Conservation (phyloP, 2,113 vertebrate species). For the Coryphaenoides rupestris region DNA sequence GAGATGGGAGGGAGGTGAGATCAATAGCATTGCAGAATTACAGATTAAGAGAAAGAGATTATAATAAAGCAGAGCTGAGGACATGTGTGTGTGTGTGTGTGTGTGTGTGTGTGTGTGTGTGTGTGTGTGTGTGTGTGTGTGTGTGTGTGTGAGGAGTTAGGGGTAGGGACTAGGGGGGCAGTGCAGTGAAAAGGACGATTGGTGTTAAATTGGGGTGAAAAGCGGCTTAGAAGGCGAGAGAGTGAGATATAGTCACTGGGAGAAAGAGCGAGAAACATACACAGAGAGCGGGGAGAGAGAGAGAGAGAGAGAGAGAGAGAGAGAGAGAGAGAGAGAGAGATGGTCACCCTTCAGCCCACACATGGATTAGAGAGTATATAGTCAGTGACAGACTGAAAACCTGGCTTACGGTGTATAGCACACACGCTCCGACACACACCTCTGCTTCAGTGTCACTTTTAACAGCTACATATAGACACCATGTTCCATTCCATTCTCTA, state of each 20-base stretch:
- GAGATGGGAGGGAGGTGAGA: constrained; percentile 7
- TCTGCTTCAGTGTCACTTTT: constrained; percentile 13
- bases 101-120: constrained; percentile 17
- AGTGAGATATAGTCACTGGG: constrained; percentile 33
- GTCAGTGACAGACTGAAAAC: constrained; percentile 57
- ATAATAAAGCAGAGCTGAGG: constrained; percentile 14
- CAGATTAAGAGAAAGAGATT: constrained; percentile 9
- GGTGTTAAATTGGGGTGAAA: constrained; percentile 73
- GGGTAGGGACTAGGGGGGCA: constrained; percentile 23
- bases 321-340: constrained; percentile 44
- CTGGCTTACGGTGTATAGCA: constrained; percentile 51
- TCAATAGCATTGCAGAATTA: constrained; percentile 6
- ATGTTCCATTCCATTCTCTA: too few species aligned
- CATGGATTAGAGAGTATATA: constrained; percentile 65
- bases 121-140: constrained; percentile 6
- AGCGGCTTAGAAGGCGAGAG: constrained; percentile 53
- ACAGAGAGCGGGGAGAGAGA: constrained; percentile 23
- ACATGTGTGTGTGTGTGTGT: constrained; percentile 9
- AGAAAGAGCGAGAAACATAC: constrained; percentile 45
- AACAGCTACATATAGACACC: constrained; percentile 25
- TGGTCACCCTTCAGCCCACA: constrained; percentile 67
- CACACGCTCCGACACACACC: neutral
- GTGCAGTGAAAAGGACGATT: constrained; percentile 61
- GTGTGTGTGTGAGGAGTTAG: constrained; percentile 22
- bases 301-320: constrained; percentile 46